A percentile compares a stretch with the other conserved stretches of the same genome.
These are phyloP conservation scores for Zaprionus obscuricornis DNA, from an alignment of 2,888 invertebrate species.

Conservation along the genomic window DNA sequence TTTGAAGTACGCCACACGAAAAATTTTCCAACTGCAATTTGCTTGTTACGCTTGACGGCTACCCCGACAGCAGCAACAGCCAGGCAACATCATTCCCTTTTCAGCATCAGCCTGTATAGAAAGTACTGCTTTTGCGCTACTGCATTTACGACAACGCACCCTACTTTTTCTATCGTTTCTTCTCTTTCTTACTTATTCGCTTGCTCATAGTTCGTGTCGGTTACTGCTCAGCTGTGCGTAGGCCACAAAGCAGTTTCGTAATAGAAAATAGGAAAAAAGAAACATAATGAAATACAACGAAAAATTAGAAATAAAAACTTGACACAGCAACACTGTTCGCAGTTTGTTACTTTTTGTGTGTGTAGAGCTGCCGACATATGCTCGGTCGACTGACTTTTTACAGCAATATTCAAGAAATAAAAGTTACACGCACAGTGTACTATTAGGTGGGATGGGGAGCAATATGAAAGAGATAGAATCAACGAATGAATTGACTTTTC, in stretches of 20 bases:
- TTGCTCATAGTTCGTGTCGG: slow-evolving; percentile 5
- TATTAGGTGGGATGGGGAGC: slow-evolving; percentile 3
- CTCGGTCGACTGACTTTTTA: slow-evolving; percentile 66
- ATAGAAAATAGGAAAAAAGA: slow-evolving; percentile 52
- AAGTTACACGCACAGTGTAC: slow-evolving; percentile 37
- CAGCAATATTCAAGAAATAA: slow-evolving; percentile 46
- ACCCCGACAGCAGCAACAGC: slow-evolving; percentile 29
- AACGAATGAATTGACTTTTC: background rate
- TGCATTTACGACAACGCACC: slow-evolving; percentile 21
- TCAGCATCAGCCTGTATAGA: slow-evolving; percentile 29
- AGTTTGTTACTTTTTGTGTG: slow-evolving; percentile 37
- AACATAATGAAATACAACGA: slow-evolving; percentile 16
- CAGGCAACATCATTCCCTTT: too few relatives aligned
- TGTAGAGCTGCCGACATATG: slow-evolving; percentile 49
- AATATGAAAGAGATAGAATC: too few relatives aligned
- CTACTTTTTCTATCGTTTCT: slow-evolving; percentile 30
- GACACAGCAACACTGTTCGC: slow-evolving; percentile 47
- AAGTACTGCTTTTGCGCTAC: slow-evolving; percentile 41
- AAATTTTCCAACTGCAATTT: slow-evolving; percentile 45
- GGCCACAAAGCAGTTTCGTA: slow-evolving; percentile 63
- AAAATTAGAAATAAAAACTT: slow-evolving; percentile 33
- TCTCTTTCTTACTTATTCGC: slow-evolving; percentile 19
- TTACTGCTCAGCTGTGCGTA: slow-evolving; percentile 68
- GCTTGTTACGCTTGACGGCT: slow-evolving; percentile 51
- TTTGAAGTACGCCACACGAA: slow-evolving; percentile 28